Evolutionary conservation across 2,888 invertebrate species (phyloP).

Genomic region (Cataglyphis rosenhaueri): DNA sequence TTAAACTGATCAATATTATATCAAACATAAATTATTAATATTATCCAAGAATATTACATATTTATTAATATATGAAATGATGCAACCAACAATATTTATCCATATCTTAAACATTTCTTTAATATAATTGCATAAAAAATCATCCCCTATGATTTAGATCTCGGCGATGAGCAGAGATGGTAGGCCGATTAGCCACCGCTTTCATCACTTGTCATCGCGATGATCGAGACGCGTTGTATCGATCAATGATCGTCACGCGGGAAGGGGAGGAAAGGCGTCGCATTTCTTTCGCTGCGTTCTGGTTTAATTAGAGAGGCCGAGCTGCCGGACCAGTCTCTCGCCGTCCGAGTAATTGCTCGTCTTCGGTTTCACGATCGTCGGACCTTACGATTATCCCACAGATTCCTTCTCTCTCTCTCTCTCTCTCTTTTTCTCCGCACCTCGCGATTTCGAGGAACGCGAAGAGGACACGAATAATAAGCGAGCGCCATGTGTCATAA

Average conservation of each 20-base stretch:
- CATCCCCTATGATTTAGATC: neutral
- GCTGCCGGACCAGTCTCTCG: constrained; percentile 23
- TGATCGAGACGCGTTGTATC: constrained; percentile 17
- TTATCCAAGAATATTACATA: neutral
- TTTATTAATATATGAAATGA: neutral
- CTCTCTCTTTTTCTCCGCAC: neutral
- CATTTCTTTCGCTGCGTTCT: constrained; percentile 32
- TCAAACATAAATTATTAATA: neutral
- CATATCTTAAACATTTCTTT: neutral
- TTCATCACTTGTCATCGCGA: constrained; percentile 37
- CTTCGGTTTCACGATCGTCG: constrained; percentile 60
- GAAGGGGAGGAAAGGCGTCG: neutral
- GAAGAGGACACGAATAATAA: constrained; percentile 28
- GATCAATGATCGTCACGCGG: constrained; percentile 40
- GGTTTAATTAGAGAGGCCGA: constrained; percentile 62
- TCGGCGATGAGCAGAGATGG: constrained; percentile 8
- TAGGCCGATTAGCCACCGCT: constrained; percentile 13
- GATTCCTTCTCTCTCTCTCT: neutral
- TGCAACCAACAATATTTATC: neutral
- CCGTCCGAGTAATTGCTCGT: constrained; percentile 61
- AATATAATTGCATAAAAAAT: neutral
- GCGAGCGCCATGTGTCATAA: constrained; percentile 61
- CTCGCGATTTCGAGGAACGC: neutral
- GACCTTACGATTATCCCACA: constrained; percentile 45
- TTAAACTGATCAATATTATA: neutral